phyloP scores from a whole-genome alignment of 2,888 invertebrate species.

The Drosophila atroscutellata region DNA sequence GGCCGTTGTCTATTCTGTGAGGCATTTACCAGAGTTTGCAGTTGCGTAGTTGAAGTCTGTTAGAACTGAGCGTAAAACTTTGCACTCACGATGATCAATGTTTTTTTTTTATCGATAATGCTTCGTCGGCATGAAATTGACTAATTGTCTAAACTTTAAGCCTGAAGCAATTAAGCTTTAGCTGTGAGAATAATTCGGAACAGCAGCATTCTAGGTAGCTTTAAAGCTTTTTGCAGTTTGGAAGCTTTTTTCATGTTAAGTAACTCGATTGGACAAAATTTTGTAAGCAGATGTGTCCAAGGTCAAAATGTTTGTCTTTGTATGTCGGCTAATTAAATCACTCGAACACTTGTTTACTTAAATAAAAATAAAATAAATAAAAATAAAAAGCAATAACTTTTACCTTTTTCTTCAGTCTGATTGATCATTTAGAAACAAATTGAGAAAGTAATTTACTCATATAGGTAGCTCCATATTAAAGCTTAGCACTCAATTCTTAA shows the following conservation, averaged over 20 bases:
- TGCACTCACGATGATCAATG: constrained; percentile 48
- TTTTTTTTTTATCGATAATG: constrained; percentile 19
- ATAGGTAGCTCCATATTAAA: not conserved
- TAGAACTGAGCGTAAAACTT: constrained; percentile 29
- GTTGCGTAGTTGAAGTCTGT: constrained; percentile 1
- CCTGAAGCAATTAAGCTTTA: not conserved
- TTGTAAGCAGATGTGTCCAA: constrained; percentile 23
- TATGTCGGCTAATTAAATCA: not conserved
- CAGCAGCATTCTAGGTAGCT: not conserved
- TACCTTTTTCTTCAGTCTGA: not conserved
- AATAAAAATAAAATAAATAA: not conserved
- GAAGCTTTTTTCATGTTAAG: constrained; percentile 24
- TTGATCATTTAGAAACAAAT: not conserved
- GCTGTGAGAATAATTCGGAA: not conserved
- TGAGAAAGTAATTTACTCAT: no score
- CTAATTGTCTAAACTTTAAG: constrained; percentile 1
- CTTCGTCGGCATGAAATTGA: constrained; percentile 1
- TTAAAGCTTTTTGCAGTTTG: constrained; percentile 6
- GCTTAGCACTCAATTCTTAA: not conserved
- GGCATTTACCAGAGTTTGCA: constrained; percentile 33
- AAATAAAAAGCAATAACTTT: not conserved
- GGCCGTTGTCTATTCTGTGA: constrained; percentile 22
- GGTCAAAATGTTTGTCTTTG: constrained; percentile 31
- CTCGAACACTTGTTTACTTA: not conserved
- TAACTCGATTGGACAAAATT: constrained; percentile 23